A percentile compares a stretch with the other conserved stretches of the same genome.
Evolutionary conservation across 2,797 vertebrate species (phyloP).

Genomic region (Poeciliopsis turneri): DNA sequence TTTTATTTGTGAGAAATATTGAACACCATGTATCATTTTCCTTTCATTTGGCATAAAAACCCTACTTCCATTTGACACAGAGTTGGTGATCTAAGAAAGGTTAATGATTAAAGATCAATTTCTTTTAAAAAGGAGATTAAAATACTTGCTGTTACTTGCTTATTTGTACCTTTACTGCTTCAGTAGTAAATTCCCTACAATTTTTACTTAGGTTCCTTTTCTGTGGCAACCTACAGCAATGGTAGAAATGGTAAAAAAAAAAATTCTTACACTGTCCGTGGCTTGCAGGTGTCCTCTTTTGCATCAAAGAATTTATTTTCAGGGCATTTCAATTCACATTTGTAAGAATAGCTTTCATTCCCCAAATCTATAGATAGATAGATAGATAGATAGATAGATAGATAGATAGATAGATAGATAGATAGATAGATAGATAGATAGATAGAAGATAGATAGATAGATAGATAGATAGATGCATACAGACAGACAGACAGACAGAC

Average conservation of each 20-base stretch:
- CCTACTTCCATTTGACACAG: background rate
- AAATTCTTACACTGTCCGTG: constrained; percentile 58
- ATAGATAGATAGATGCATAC: constrained; percentile 3
- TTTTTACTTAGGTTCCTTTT: background rate
- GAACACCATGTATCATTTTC: background rate
- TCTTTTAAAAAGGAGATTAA: background rate
- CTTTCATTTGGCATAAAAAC: background rate
- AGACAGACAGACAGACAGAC: background rate
- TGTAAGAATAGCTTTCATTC: constrained; percentile 38
- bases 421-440: constrained; percentile 13
- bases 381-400: constrained; percentile 3
- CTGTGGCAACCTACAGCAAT: background rate
- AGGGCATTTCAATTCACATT: constrained; percentile 55
- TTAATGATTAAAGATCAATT: background rate
- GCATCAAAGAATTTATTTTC: constrained; percentile 47
- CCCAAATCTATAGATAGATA: fast-evolving
- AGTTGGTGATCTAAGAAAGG: background rate
- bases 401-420: background rate
- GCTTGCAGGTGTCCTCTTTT: constrained; percentile 47
- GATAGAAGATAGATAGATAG: background rate
- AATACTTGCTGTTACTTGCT: background rate
- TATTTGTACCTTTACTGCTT: background rate
- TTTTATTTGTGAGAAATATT: background rate
- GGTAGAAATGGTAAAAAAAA: background rate
- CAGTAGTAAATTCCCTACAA: background rate